A percentile compares a stretch with the other conserved stretches of the same genome.
Conservation (phyloP, 2,888 invertebrate genomes). For the Pseudococcus viburni region DNA sequence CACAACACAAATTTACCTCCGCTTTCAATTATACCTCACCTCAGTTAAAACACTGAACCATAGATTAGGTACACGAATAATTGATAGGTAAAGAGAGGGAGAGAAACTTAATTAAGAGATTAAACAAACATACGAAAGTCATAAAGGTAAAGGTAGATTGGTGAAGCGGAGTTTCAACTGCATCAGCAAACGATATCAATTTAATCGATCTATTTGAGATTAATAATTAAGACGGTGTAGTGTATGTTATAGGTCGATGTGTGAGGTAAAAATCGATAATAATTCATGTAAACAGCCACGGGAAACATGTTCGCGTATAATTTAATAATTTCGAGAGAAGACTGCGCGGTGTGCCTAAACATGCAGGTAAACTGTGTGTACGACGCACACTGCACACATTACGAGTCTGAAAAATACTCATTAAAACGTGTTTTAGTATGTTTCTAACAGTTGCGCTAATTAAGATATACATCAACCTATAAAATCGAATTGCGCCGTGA, state of each 20-base stretch:
- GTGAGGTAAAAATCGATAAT: slow-evolving; percentile 52
- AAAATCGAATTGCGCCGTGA: slow-evolving; percentile 39
- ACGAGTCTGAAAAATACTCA: neutral
- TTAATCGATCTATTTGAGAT: slow-evolving; percentile 51
- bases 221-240: slow-evolving; percentile 8
- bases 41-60: no score
- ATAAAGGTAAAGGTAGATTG: neutral
- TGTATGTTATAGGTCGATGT: slow-evolving; percentile 24
- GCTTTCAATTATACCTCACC: no score
- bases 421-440: slow-evolving; percentile 38
- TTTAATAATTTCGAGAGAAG: slow-evolving; percentile 20
- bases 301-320: slow-evolving; percentile 50
- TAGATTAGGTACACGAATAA: no score
- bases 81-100: neutral
- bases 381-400: neutral
- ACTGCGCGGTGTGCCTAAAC: neutral
- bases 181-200: neutral
- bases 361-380: neutral
- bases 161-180: neutral
- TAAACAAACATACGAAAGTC: slow-evolving; percentile 34
- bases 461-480: slow-evolving; percentile 50
- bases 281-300: slow-evolving; percentile 34
- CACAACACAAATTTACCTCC: no score
- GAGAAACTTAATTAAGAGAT: slow-evolving; percentile 36
- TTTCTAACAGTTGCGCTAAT: slow-evolving; percentile 51